Conservation (phyloP, 2,113 vertebrate genomes). For the Festucalex cinctus region DNA sequence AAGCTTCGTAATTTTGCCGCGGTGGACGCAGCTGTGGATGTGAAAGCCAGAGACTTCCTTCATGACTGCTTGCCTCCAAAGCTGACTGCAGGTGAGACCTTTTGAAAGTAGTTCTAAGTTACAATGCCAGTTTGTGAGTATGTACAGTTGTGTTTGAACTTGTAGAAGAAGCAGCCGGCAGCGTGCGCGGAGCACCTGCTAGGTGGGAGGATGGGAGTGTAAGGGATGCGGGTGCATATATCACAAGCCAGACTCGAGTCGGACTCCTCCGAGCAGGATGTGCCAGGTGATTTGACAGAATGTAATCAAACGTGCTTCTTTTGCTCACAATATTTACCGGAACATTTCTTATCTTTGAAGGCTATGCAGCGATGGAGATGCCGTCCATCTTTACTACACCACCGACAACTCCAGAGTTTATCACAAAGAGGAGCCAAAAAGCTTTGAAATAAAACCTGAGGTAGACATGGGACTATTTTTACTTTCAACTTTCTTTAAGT, state of each 20-base stretch:
- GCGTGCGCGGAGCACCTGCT: conserved; percentile 79
- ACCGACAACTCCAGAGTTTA: conserved; percentile 92
- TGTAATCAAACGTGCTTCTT: not conserved
- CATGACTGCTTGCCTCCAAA: conserved; percentile 90
- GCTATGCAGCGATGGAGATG: conserved; percentile 84
- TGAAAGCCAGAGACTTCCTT: conserved; percentile 86
- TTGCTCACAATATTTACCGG: not conserved
- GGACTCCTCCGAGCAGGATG: conserved; percentile 80
- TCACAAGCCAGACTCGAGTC: conserved; percentile 80
- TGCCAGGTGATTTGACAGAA: conserved; percentile 61
- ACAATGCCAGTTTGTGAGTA: not conserved
- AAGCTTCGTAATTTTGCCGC: conserved; percentile 81
- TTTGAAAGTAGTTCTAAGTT: not conserved
- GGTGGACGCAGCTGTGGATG: conserved; percentile 90
- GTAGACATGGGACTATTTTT: conserved; percentile 39
- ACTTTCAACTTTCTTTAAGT: not conserved
- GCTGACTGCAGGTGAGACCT: conserved; percentile 71
- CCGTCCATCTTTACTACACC: conserved; percentile 81
- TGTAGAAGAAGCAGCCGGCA: conserved; percentile 77
- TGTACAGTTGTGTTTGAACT: not conserved
- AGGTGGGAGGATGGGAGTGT: conserved; percentile 78
- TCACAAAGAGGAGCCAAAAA: conserved; percentile 88
- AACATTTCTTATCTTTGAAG: conserved; percentile 38
- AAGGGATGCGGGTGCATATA: conserved; percentile 54
- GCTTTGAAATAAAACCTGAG: conserved; percentile 82